Evolutionary conservation across 1,140 invertebrate species (phyloP), one percentile per base, ranked within the genome.

Genomic region (Diplogasteroides magnus): DNA sequence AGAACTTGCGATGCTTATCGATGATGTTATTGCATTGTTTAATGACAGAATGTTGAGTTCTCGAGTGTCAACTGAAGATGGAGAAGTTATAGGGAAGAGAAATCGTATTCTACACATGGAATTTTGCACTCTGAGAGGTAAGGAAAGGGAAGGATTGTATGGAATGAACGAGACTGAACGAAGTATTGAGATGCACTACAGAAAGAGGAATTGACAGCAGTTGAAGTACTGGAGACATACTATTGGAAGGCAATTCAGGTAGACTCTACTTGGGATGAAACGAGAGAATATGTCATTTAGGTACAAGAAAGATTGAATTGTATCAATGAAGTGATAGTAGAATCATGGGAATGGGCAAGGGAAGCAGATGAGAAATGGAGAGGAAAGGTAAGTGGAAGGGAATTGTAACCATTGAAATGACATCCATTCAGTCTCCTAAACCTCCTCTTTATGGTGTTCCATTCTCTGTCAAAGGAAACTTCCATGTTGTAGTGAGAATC

Each of bases 401-500:
- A 48, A 19, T 6, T 48, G 6, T 6, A 48, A 48, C 19, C 6
- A 48, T 48, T 48, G 37, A 48, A 48, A 48, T 48, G 6, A 19
- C 37, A 48, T 6, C 6, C n/a, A n/a, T n/a, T n/a, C n/a, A n/a
- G n/a, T n/a, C n/a, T n/a, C 25, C 75, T 1, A 82, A 81, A 29
- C 81, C 81, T 1, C 71, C 79, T 26, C 66, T 82, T 2, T 82
- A 69, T 68, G 80, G 80, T 31, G 57, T 82, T 25, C 80, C 80
- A 2, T 82, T 82, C 69, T 77, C 74, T 61, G 80, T 82, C 3
- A 82, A 82, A 60, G 75, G 64, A 27, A 83, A 83, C 63, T 82
- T 82, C 61, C 74, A 63, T 70, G 79, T 82, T 58, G 72, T 74
- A 63, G 26, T 61, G 69, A 65, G 26, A 31, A 58, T 2, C 23